Percentiles rank a stretch among this genome's conserved stretches.
These are phyloP conservation scores for Tachysurus vachellii DNA, from an alignment of 2,113 vertebrate genomes.

Conservation along the genomic window DNA sequence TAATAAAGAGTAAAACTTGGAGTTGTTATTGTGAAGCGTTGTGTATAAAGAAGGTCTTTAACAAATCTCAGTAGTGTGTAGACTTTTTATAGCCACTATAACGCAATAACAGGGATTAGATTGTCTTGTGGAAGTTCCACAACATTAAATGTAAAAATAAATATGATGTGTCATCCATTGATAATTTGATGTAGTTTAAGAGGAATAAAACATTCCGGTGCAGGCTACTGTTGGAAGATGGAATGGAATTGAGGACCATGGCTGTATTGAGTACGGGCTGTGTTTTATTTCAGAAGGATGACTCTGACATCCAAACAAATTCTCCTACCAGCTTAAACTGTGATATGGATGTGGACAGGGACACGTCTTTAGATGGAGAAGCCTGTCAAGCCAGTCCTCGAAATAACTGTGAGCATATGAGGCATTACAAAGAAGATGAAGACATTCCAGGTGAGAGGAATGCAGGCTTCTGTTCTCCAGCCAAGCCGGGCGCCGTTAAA, in stretches of 20 bases:
- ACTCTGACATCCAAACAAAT: constrained; percentile 18
- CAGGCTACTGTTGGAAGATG: neutral
- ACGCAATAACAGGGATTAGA: neutral
- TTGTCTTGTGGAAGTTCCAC: neutral
- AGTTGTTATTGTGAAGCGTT: neutral
- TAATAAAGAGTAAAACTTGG: neutral
- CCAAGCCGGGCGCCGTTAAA: constrained; percentile 48
- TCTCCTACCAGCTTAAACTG: neutral
- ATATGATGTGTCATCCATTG: neutral
- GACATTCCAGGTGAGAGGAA: constrained; percentile 53
- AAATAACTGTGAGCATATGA: constrained; percentile 25
- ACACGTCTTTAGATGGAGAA: constrained; percentile 19
- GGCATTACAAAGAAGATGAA: constrained; percentile 30
- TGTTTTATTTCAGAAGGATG: constrained; percentile 23
- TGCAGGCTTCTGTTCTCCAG: constrained; percentile 38
- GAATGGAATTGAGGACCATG: neutral
- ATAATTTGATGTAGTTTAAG: neutral
- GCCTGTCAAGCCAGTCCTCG: constrained; percentile 15
- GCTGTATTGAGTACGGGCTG: neutral
- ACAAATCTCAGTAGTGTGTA: neutral
- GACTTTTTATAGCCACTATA: neutral
- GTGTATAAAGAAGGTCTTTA: neutral
- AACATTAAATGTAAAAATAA: neutral
- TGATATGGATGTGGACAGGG: constrained; percentile 23
- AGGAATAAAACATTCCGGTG: neutral